A percentile compares a stretch with the other conserved stretches of the same genome.
phyloP scores from a whole-genome alignment of 2,113 vertebrate species.

The Lagopus muta region DNA sequence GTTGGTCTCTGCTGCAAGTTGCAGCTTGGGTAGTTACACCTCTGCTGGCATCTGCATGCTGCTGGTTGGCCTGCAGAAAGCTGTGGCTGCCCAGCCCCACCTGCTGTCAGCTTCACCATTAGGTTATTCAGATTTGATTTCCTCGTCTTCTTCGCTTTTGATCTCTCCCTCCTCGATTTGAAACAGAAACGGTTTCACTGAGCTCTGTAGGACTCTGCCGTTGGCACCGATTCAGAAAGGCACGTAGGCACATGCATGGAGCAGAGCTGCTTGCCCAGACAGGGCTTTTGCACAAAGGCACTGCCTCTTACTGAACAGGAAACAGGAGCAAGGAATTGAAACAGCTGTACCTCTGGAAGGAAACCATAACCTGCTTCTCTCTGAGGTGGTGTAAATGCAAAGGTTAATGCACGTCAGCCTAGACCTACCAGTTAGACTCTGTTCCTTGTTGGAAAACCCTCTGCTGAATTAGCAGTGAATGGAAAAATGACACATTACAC shows the following conservation, averaged over 20 bases:
- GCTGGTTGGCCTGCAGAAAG: neutral
- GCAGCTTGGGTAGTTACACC: neutral
- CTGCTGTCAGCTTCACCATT: neutral
- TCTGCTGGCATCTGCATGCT: accelerated
- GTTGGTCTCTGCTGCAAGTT: neutral
- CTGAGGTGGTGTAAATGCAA: neutral
- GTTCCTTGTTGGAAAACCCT: neutral
- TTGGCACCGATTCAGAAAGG: neutral
- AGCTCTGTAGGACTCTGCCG: neutral
- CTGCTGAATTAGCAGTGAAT: neutral
- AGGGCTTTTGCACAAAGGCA: neutral
- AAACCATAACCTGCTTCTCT: neutral
- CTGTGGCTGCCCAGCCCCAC: neutral
- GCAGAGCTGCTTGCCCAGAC: neutral
- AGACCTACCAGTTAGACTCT: neutral
- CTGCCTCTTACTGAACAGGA: neutral
- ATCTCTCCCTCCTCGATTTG: neutral
- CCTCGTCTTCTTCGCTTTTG: neutral
- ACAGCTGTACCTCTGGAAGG: neutral
- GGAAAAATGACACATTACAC: neutral
- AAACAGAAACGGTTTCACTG: neutral
- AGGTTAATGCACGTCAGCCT: neutral
- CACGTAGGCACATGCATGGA: neutral
- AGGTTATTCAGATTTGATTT: neutral
- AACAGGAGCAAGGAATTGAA: neutral